Evolutionary conservation across 1,140 invertebrate species (phyloP), one percentile per base, ranked within the genome.

Genomic region (Drosophila baimaii): DNA sequence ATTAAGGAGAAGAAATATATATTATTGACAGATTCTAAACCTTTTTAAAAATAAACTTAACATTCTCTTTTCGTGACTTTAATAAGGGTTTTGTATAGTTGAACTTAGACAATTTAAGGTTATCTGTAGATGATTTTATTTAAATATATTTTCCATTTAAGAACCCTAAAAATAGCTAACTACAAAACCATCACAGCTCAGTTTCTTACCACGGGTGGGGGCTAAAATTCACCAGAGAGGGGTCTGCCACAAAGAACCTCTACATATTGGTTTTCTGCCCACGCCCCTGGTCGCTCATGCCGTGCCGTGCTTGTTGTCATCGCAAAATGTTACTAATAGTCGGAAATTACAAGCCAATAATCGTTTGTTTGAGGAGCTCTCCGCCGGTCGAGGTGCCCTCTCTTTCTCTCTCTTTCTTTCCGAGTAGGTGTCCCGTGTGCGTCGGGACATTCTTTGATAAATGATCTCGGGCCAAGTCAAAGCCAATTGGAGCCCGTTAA

Each of bases 301-400:
- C 70, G 78, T 27, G 78, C 74, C 70, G 78, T 27, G 78, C 74
- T 79, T 68, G 83, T 82, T 86, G 79, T 82, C 78, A 79, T 84
- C 74, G 84, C 84, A 80, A 89, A 88, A 80, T 89, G 74, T 89
- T 89, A 89, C 84, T 89, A 89, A 89, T 89, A 89, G 84, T 84
- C 77, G 58, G 46, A 89, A 89, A 89, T 89, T 89, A 89, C 84
- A 89, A 78, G 80, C 80, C 84, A 77, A 81, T 82, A 89, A 76
- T 89, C 80, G 77, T 81, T 86, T 76, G 66, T 77, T 83, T 83
- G 68, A 62, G 70, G 54, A 81, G 69, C 43, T 58, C 63, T 65
- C 31, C 39, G 61, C 31, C 19, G n/a, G 69, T n/a, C n/a, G n/a
- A n/a, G n/a, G n/a, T n/a, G n/a, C n/a, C n/a, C n/a, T n/a, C n/a